phyloP scores from a whole-genome alignment of 2,888 invertebrate species.

The Temnothorax unifasciatus region DNA sequence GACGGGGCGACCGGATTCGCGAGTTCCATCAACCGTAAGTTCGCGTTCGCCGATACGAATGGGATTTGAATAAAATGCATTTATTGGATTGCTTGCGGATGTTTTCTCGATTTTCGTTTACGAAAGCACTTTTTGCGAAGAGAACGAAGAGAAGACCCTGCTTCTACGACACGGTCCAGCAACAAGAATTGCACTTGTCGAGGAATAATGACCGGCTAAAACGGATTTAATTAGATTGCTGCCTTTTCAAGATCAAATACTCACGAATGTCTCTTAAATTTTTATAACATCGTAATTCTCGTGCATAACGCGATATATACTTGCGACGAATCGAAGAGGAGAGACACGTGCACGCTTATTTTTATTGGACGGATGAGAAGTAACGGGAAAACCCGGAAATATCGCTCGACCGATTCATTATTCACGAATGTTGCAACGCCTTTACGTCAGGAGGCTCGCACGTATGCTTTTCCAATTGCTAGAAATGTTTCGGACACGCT shows the following conservation, averaged over 20 bases:
- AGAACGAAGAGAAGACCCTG: neutral
- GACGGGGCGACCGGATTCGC: slow-evolving; percentile 21
- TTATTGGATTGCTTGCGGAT: neutral
- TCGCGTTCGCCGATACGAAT: neutral
- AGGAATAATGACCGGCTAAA: neutral
- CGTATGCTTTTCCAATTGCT: slow-evolving; percentile 11
- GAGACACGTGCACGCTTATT: neutral
- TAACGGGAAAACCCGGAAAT: neutral
- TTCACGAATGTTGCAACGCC: neutral
- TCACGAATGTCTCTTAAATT: neutral
- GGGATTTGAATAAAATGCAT: slow-evolving; percentile 10
- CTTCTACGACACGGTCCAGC: neutral
- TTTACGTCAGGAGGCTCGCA: neutral
- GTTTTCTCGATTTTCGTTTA: neutral
- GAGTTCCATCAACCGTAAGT: slow-evolving; percentile 38
- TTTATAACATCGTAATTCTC: neutral
- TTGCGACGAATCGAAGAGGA: neutral
- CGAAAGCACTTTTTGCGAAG: neutral
- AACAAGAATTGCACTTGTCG: neutral
- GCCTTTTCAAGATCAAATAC: neutral
- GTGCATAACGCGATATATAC: neutral
- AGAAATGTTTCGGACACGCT: slow-evolving; percentile 34
- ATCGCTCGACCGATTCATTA: neutral
- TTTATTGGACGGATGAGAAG: neutral
- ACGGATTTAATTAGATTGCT: neutral